Conservation (phyloP, 2,113 vertebrate genomes). For the Protobothrops mucrosquamatus region DNA sequence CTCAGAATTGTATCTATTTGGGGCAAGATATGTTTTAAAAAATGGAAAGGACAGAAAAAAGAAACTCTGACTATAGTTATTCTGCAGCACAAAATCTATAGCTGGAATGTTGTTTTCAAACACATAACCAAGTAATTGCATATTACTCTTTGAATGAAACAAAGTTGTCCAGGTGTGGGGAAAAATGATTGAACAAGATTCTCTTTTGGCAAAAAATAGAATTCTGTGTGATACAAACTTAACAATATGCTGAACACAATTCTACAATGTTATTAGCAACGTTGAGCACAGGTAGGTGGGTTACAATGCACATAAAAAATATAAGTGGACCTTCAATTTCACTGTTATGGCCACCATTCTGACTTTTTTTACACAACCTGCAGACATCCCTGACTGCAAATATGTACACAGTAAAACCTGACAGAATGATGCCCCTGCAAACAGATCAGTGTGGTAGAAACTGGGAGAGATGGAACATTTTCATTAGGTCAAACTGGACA, state of each 20-base stretch:
- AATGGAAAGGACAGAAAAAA: background rate
- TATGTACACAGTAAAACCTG: background rate
- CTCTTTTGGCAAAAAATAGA: background rate
- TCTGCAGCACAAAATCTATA: background rate
- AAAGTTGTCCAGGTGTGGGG: background rate
- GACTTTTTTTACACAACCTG: background rate
- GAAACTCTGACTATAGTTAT: background rate
- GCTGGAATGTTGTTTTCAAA: background rate
- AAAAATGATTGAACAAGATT: background rate
- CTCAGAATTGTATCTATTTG: background rate
- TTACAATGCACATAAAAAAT: background rate
- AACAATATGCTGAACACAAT: background rate
- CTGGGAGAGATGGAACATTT: background rate
- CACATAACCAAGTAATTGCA: background rate
- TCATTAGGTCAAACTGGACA: background rate
- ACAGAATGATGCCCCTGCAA: background rate
- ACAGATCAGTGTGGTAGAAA: background rate
- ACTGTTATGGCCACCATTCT: background rate
- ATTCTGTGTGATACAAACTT: background rate
- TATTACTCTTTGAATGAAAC: background rate
- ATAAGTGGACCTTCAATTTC: background rate
- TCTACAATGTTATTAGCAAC: background rate
- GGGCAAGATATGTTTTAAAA: background rate
- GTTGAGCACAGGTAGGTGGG: background rate
- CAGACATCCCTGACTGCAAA: background rate